Conservation (phyloP, 2,797 vertebrate genomes). For the Pseudochromis fuscus region DNA sequence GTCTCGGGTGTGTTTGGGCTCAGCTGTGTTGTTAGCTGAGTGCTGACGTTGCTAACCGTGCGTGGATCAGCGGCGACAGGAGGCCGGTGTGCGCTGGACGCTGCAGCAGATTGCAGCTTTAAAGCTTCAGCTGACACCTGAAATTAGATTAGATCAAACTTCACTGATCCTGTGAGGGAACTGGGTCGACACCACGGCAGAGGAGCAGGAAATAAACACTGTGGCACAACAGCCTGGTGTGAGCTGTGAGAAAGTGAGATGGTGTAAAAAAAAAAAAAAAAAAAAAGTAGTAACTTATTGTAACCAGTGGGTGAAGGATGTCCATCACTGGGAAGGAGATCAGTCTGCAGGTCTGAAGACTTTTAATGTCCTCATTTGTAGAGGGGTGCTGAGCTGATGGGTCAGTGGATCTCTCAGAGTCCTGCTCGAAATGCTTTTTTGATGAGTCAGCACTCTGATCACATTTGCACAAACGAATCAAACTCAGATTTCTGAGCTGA, state of each 20-base stretch:
- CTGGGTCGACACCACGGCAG: conserved; percentile 24
- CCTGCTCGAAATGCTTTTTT: too few species aligned
- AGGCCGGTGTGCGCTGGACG: not conserved
- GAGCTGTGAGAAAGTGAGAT: not conserved
- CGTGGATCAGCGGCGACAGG: not conserved
- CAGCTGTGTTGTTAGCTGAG: not conserved
- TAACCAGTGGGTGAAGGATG: too few species aligned
- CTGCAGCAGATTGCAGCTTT: conserved; percentile 36
- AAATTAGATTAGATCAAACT: conserved; percentile 61
- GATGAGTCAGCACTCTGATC: too few species aligned
- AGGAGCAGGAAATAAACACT: not conserved
- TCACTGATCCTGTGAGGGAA: conserved; percentile 50
- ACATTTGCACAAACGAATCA: too few species aligned
- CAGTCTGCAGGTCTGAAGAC: too few species aligned
- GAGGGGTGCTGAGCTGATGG: too few species aligned
- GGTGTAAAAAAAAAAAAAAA: too few species aligned
- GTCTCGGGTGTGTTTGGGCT: not conserved
- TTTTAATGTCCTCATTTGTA: too few species aligned
- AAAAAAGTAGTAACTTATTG: too few species aligned
- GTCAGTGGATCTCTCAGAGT: too few species aligned
- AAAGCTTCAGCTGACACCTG: conserved; percentile 55
- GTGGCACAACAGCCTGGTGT: not conserved
- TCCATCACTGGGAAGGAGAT: too few species aligned
- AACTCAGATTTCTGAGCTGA: too few species aligned
- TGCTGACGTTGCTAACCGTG: not conserved